Conservation (phyloP, 2,888 invertebrate genomes). For the Colostygia pectinataria region DNA sequence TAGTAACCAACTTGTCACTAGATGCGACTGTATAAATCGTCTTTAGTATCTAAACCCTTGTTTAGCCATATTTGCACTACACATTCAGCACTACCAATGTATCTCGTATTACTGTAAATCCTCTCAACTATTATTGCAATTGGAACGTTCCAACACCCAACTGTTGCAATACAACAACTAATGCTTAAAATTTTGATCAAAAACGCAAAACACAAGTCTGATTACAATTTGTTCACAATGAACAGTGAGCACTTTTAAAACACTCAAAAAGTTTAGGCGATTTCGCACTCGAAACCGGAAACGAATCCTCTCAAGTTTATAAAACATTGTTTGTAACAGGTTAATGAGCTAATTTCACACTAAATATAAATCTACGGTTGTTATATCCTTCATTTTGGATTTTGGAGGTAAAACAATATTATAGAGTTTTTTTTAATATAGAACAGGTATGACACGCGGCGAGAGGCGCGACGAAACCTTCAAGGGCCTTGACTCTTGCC, state of each 20-base stretch:
- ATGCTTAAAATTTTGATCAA: no score
- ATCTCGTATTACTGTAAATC: no score
- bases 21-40: no score
- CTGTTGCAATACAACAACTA: no score
- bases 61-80: no score
- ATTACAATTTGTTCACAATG: not conserved
- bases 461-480: slow-evolving; percentile 13
- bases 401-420: slow-evolving; percentile 37
- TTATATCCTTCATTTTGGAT: slow-evolving; percentile 25
- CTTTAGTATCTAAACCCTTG: no score
- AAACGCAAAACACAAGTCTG: slow-evolving; percentile 3
- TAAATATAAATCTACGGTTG: slow-evolving; percentile 32
- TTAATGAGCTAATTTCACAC: slow-evolving; percentile 34
- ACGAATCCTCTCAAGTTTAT: slow-evolving; percentile 34
- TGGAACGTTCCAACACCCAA: no score
- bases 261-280: slow-evolving; percentile 14
- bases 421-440: slow-evolving; percentile 50
- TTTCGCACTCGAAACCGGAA: slow-evolving; percentile 28
- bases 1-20: no score
- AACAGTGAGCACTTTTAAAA: slow-evolving; percentile 16
- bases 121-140: no score
- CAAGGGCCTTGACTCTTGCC: not conserved
- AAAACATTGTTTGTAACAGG: slow-evolving; percentile 33
- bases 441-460: slow-evolving; percentile 32
- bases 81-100: no score